These are phyloP conservation scores for Leptopilina drosophilae DNA, from an alignment of 2,888 invertebrate species.

Conservation along the genomic window DNA sequence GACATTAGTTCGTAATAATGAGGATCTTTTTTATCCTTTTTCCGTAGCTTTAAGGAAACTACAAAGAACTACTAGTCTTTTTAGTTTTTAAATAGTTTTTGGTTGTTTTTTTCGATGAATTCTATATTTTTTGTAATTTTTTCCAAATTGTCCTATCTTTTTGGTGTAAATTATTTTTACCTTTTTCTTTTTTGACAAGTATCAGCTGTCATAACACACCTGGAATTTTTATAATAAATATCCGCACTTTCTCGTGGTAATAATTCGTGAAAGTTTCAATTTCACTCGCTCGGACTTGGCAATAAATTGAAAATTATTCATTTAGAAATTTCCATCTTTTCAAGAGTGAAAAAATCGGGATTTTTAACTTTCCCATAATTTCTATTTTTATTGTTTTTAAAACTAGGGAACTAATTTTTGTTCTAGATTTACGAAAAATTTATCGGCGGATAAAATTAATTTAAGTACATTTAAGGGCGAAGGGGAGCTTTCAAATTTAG, in stretches of 20 bases:
- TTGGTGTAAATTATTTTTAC: too few relatives aligned
- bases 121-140: too few relatives aligned
- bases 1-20: constrained; percentile 13
- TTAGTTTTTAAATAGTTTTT: too few relatives aligned
- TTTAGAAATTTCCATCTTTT: background rate
- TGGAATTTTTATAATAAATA: background rate
- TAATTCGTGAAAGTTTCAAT: constrained; percentile 6
- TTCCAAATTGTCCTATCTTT: too few relatives aligned
- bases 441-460: constrained; percentile 98
- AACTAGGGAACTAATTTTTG: constrained; percentile 37
- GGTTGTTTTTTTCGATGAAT: too few relatives aligned
- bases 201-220: background rate
- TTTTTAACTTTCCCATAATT: background rate
- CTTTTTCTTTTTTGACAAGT: background rate
- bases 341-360: too few relatives aligned
- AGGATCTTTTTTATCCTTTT: constrained; percentile 2
- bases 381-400: background rate
- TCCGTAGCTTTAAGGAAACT: background rate
- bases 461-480: constrained; percentile 98
- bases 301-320: background rate
- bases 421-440: constrained; percentile 94
- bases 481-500: constrained; percentile 95
- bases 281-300: background rate
- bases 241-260: background rate
- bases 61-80: background rate